These are phyloP conservation scores for Passer domesticus DNA, from an alignment of 2,113 vertebrate species.

Conservation along the genomic window DNA sequence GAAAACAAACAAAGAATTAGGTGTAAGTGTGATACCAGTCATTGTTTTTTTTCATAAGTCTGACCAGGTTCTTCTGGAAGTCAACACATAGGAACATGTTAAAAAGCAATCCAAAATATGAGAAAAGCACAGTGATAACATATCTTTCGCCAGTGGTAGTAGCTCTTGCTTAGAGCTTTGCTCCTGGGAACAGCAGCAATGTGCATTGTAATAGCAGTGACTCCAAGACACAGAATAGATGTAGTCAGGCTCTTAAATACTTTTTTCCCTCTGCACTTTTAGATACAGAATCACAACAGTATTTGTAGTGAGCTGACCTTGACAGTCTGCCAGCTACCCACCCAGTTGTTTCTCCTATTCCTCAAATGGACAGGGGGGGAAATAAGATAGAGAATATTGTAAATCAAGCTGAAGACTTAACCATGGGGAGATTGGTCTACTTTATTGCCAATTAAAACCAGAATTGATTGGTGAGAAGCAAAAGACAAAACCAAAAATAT, in stretches of 20 bases:
- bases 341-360: background rate
- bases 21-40: background rate
- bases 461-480: background rate
- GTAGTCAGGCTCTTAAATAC: background rate
- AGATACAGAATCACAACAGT: background rate
- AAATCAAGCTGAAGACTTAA: background rate
- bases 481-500: background rate
- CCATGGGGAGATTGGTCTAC: background rate
- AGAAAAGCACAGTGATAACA: background rate
- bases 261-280: background rate
- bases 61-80: background rate
- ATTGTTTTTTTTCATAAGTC: background rate
- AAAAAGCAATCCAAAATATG: background rate
- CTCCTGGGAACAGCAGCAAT: background rate
- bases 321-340: background rate
- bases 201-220: background rate
- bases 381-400: background rate
- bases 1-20: background rate
- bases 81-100: background rate
- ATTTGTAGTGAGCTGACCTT: background rate
- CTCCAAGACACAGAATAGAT: background rate
- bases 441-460: background rate
- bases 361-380: fast-evolving
- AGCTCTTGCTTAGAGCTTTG: background rate
- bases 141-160: background rate